These are phyloP conservation scores for Ypsolopha scabrella DNA, from an alignment of 2,888 invertebrate species.

Conservation along the genomic window DNA sequence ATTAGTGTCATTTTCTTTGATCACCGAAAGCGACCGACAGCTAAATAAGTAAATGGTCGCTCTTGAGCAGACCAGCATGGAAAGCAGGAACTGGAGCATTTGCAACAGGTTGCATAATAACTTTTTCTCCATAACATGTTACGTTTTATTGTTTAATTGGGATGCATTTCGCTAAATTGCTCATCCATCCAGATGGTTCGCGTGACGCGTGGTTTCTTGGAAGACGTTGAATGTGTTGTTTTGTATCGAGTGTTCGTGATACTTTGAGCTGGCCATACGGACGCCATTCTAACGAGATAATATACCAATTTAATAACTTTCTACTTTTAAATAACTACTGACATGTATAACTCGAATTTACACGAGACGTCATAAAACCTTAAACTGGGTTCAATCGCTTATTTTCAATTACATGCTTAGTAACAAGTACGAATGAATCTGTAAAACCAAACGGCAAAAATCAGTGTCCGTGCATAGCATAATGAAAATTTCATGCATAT, in stretches of 20 bases:
- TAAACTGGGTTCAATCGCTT: neutral
- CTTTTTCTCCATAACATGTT: slow-evolving; percentile 5
- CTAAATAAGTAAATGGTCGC: neutral
- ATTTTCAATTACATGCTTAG: neutral
- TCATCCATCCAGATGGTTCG: slow-evolving; percentile 3
- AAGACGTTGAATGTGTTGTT: neutral
- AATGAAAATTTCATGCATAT: neutral
- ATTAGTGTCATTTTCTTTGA: too few relatives aligned
- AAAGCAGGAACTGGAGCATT: slow-evolving; percentile 4
- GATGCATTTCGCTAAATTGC: slow-evolving; percentile 7
- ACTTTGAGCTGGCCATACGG: slow-evolving; percentile 8
- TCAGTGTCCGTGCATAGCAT: too few relatives aligned
- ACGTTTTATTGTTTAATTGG: slow-evolving; percentile 7
- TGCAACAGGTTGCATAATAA: slow-evolving; percentile 6
- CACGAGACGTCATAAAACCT: neutral
- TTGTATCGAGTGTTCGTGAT: neutral
- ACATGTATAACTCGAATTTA: neutral
- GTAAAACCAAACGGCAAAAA: too few relatives aligned
- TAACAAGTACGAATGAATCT: too few relatives aligned
- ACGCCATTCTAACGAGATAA: slow-evolving; percentile 21
- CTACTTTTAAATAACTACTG: slow-evolving; percentile 21
- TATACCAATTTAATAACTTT: slow-evolving; percentile 32
- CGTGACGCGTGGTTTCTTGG: slow-evolving; percentile 5
- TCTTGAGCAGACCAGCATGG: neutral
- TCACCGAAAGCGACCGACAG: too few relatives aligned